Evolutionary conservation across 2,113 vertebrate genomes (phyloP).

Genomic region (Thunnus maccoyii): DNA sequence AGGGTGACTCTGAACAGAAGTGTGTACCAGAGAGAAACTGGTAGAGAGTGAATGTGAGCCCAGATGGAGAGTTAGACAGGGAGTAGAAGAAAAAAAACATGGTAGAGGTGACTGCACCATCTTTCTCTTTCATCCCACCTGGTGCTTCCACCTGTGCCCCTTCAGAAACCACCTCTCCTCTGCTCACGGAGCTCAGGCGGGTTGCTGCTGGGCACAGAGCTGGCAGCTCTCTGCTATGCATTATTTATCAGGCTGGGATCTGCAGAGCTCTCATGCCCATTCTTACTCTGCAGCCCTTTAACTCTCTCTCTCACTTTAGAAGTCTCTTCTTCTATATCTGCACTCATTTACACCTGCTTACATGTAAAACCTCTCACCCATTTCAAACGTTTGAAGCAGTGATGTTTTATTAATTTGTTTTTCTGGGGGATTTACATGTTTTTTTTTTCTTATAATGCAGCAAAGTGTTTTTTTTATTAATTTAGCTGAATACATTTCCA

Average conservation of each 20-base stretch:
- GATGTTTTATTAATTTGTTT: constrained; percentile 35
- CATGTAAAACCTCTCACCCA: constrained; percentile 40
- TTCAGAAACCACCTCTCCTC: constrained; percentile 44
- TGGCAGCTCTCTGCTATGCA: constrained; percentile 66
- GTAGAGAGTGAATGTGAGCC: constrained; percentile 9
- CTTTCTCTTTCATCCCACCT: constrained; percentile 64
- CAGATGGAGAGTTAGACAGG: constrained; percentile 34
- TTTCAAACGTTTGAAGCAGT: constrained; percentile 8
- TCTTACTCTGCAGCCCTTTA: constrained; percentile 26
- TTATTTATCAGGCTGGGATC: constrained; percentile 74
- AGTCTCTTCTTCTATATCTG: constrained; percentile 9
- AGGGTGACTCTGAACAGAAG: constrained; percentile 21
- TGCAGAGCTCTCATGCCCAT: constrained; percentile 49
- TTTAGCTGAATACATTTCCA: neutral
- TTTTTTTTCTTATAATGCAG: constrained; percentile 6
- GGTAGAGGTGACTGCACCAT: constrained; percentile 70
- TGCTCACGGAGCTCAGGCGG: constrained; percentile 61
- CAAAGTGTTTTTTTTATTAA: neutral
- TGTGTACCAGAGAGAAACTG: neutral
- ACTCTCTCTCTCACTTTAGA: constrained; percentile 18
- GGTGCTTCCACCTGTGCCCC: constrained; percentile 66
- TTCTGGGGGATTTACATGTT: neutral
- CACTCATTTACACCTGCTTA: constrained; percentile 18
- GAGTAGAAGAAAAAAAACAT: neutral
- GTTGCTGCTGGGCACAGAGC: constrained; percentile 52